These are phyloP conservation scores for Ctenopoma multispine DNA, from an alignment of 2,797 vertebrate species.

Conservation along the genomic window DNA sequence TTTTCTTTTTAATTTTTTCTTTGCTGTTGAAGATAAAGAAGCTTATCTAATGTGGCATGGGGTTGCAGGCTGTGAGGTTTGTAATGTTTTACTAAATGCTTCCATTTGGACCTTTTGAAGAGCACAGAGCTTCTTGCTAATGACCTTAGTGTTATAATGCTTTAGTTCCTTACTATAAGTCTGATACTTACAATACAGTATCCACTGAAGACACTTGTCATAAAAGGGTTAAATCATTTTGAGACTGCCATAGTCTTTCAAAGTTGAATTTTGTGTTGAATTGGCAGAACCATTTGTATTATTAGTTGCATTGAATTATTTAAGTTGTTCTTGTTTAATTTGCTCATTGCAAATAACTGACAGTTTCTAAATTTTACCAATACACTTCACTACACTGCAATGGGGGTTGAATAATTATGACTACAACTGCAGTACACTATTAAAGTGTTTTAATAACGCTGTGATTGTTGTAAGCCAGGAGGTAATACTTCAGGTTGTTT, in stretches of 20 bases:
- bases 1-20: conserved; percentile 22
- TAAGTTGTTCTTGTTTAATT: background rate
- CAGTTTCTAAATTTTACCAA: too few species aligned
- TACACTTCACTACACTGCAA: too few species aligned
- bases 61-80: conserved; percentile 56
- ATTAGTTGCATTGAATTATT: too few species aligned
- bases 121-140: conserved; percentile 63
- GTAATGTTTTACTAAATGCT: conserved; percentile 70
- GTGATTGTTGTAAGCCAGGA: conserved; percentile 47
- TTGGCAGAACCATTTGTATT: too few species aligned
- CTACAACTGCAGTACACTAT: conserved; percentile 20
- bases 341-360: too few species aligned
- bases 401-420: background rate
- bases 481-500: conserved; percentile 49
- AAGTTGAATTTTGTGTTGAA: too few species aligned
- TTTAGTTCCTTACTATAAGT: conserved; percentile 61
- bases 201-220: too few species aligned
- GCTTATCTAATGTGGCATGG: conserved; percentile 53
- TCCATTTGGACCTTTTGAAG: conserved; percentile 67
- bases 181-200: conserved; percentile 11
- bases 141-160: conserved; percentile 61
- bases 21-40: conserved; percentile 49
- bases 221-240: too few species aligned
- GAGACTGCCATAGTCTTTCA: too few species aligned
- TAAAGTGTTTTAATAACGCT: conserved; percentile 45